phyloP scores from a whole-genome alignment of 92 coral and sea anemone species.

The Hydrozoanthus gracilis region DNA sequence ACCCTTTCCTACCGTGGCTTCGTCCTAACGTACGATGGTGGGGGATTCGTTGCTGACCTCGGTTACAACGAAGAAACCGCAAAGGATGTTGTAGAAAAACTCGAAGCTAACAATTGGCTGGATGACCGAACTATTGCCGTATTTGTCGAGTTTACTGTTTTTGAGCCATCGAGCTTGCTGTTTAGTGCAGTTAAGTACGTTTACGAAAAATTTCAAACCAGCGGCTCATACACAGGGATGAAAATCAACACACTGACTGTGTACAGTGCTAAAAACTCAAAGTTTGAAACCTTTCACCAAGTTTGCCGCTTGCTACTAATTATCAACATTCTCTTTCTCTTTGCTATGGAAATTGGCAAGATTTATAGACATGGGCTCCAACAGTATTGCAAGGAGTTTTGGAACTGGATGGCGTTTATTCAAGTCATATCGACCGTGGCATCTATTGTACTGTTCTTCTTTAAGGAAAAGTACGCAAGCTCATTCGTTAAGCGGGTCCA shows the following conservation, averaged over 20 bases:
- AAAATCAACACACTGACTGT: conserved; percentile 73
- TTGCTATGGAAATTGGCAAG: conserved; percentile 83
- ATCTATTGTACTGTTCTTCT: conserved; percentile 78
- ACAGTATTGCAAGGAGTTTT: conserved; percentile 60
- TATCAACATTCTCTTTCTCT: conserved; percentile 69
- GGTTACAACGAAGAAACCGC: conserved; percentile 82
- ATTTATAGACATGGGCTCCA: conserved; percentile 67
- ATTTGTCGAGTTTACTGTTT: conserved; percentile 78
- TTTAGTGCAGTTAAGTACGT: conserved; percentile 74
- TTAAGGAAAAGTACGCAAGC: conserved; percentile 79
- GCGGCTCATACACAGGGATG: conserved; percentile 60
- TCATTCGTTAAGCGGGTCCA: conserved; percentile 70
- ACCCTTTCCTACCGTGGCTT: conserved; percentile 69
- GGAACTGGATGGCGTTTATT: conserved; percentile 88
- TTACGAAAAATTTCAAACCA: conserved; percentile 70
- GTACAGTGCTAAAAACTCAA: conserved; percentile 67
- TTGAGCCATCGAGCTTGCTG: conserved; percentile 80
- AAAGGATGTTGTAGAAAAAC: conserved; percentile 50
- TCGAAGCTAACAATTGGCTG: conserved; percentile 71
- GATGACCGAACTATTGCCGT: conserved; percentile 76
- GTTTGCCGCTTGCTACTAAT: conserved; percentile 79
- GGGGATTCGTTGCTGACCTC: conserved; percentile 85
- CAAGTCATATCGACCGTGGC: conserved; percentile 73
- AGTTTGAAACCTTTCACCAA: conserved; percentile 71
- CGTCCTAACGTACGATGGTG: conserved; percentile 72